phyloP scores from a whole-genome alignment of 2,888 invertebrate species.

The Drosophila bunnanda region DNA sequence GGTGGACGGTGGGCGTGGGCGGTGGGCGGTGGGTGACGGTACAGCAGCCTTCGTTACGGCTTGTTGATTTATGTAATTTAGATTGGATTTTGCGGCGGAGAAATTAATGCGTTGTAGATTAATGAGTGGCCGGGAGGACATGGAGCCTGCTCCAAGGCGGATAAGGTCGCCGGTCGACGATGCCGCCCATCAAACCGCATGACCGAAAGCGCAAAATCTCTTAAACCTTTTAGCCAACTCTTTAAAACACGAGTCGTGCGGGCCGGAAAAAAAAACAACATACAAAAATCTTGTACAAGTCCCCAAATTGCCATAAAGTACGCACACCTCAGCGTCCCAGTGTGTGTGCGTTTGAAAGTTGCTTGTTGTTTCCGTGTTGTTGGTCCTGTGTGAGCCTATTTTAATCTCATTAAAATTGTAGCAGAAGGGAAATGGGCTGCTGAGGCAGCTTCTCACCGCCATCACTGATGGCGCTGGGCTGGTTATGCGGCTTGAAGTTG shows the following conservation, averaged over 20 bases:
- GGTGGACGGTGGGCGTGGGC: neutral
- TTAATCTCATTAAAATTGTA: constrained; percentile 81
- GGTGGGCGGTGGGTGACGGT: constrained; percentile 1
- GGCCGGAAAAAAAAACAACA: neutral
- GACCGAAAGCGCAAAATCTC: constrained; percentile 62
- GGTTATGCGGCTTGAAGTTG: constrained; percentile 79
- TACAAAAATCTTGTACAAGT: constrained; percentile 65
- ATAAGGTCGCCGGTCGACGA: constrained; percentile 39
- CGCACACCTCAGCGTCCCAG: constrained; percentile 59
- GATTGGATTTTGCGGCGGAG: constrained; percentile 80
- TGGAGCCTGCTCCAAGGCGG: constrained; percentile 35
- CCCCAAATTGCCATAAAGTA: constrained; percentile 81
- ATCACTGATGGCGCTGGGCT: constrained; percentile 49
- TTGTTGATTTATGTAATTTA: constrained; percentile 80
- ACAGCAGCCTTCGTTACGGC: constrained; percentile 71
- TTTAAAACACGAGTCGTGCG: constrained; percentile 49
- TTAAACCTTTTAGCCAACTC: constrained; percentile 66
- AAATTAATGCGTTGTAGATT: constrained; percentile 77
- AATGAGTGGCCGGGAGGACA: constrained; percentile 72
- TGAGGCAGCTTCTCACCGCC: constrained; percentile 28
- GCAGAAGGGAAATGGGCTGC: constrained; percentile 71
- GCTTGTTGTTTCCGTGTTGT: constrained; percentile 57
- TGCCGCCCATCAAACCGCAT: constrained; percentile 43
- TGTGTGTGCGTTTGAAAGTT: constrained; percentile 46
- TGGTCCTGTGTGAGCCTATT: constrained; percentile 74